These are phyloP conservation scores for Macropus fuliginosus DNA, from an alignment of 2,797 vertebrate genomes.

Conservation along the genomic window DNA sequence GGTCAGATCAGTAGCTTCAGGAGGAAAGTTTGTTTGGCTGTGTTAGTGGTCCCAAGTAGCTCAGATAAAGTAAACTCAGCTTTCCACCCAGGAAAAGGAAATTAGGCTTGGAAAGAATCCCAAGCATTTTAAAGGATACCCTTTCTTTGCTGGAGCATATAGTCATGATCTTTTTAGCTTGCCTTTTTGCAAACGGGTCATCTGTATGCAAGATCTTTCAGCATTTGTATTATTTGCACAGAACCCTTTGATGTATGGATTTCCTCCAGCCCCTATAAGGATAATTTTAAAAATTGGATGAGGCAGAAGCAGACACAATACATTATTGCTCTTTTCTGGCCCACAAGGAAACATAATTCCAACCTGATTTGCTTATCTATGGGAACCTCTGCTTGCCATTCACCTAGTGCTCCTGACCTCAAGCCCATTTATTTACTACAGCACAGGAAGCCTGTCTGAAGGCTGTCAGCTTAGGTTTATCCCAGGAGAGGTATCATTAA, in stretches of 20 bases:
- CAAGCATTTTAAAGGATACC: conserved; percentile 47
- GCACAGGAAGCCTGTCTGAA: conserved; percentile 52
- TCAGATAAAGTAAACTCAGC: conserved; percentile 38
- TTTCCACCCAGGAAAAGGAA: conserved; percentile 53
- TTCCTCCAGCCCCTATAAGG: conserved; percentile 45
- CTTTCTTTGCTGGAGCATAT: conserved; percentile 46
- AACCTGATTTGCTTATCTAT: conserved; percentile 65
- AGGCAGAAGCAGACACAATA: conserved; percentile 48
- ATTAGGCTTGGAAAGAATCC: conserved; percentile 47
- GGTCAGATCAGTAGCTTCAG: neutral
- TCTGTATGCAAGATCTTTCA: conserved; percentile 57
- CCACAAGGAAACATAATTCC: conserved; percentile 66
- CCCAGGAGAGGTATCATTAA: conserved; percentile 62
- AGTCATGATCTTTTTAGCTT: neutral
- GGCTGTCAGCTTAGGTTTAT: conserved; percentile 66
- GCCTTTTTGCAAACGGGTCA: conserved; percentile 55
- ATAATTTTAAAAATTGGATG: conserved; percentile 66
- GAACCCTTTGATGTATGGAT: conserved; percentile 64
- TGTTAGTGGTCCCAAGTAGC: conserved; percentile 1
- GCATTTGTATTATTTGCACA: conserved; percentile 52
- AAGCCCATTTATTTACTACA: conserved; percentile 62
- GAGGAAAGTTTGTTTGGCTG: neutral
- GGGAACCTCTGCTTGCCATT: conserved; percentile 46
- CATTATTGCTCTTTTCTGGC: conserved; percentile 56
- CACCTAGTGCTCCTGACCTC: conserved; percentile 64